Conservation (phyloP, 2,113 vertebrate species). For the Corythornis cristatus region DNA sequence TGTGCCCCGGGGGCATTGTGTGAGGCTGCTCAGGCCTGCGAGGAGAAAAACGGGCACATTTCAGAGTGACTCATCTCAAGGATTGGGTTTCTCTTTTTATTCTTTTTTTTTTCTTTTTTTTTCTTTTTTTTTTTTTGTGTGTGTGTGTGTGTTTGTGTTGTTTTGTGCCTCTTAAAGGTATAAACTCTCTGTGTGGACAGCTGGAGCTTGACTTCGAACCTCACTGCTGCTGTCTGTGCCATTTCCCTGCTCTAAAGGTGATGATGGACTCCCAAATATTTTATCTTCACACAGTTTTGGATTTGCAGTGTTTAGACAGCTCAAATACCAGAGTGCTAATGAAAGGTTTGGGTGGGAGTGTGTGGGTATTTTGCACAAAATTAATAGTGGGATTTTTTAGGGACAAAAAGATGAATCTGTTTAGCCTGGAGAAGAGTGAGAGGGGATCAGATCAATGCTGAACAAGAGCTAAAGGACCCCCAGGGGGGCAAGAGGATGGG, state of each 20-base stretch:
- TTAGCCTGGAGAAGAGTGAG: background rate
- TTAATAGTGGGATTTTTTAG: background rate
- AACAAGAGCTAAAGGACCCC: background rate
- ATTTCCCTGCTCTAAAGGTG: background rate
- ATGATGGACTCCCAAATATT: background rate
- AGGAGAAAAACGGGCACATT: constrained; percentile 10
- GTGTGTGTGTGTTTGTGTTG: too few species aligned
- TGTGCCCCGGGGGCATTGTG: constrained; percentile 31
- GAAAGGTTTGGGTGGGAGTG: background rate
- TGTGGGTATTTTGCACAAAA: background rate
- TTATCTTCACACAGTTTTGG: background rate
- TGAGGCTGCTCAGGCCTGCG: constrained; percentile 37
- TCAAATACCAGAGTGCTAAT: background rate
- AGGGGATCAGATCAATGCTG: background rate
- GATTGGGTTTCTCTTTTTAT: background rate
- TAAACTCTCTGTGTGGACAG: background rate
- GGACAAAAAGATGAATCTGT: background rate
- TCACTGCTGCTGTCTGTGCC: background rate
- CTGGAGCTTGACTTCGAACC: background rate
- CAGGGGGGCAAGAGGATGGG: background rate
- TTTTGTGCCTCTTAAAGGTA: constrained; percentile 6
- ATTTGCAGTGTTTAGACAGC: background rate
- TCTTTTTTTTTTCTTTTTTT: background rate
- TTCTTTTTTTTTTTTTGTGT: too few species aligned
- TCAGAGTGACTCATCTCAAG: background rate